These are phyloP conservation scores for Clamator glandarius DNA, from an alignment of 2,797 vertebrate genomes.

Conservation along the genomic window DNA sequence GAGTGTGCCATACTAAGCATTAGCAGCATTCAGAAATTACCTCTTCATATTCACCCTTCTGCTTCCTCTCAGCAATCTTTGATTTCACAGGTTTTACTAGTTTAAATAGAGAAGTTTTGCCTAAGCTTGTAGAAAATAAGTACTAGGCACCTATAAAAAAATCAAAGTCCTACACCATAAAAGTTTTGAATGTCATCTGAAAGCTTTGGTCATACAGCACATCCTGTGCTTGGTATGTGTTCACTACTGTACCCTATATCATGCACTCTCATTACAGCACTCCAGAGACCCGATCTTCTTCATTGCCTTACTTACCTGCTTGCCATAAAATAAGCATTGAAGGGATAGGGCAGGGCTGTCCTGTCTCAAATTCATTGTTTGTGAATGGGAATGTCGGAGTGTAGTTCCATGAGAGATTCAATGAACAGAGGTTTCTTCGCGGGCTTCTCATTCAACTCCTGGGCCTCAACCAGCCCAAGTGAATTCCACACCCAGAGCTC, in stretches of 20 bases:
- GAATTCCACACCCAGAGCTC: neutral
- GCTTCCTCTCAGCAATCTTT: neutral
- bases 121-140: neutral
- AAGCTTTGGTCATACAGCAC: neutral
- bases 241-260: neutral
- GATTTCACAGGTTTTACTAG: neutral
- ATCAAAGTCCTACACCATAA: neutral
- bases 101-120: neutral
- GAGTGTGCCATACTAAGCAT: neutral
- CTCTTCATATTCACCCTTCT: neutral
- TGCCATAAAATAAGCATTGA: neutral
- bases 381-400: neutral
- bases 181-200: neutral
- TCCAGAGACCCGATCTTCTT: neutral
- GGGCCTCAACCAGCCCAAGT: neutral
- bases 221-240: neutral
- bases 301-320: neutral
- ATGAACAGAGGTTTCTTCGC: neutral
- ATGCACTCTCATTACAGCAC: neutral
- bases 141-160: neutral
- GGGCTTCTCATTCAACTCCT: neutral
- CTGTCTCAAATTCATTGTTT: neutral
- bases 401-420: neutral
- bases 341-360: fast-evolving
- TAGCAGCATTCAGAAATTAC: neutral